phyloP scores from a whole-genome alignment of 2,888 invertebrate genomes.

The Watsonalla cultraria region DNA sequence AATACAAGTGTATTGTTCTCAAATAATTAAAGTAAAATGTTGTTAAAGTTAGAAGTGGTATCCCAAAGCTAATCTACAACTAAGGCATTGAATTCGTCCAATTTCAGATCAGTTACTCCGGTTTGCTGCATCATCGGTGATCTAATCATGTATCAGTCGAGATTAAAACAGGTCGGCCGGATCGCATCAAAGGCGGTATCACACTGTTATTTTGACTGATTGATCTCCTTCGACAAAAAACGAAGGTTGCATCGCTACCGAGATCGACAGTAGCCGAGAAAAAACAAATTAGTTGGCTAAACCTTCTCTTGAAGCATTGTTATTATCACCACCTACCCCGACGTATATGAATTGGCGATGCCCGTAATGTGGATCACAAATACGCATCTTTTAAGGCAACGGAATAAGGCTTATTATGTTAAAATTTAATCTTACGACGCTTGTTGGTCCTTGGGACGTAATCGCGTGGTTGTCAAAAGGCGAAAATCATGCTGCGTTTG shows the following conservation, averaged over 20 bases:
- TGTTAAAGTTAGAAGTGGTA: slow-evolving; percentile 2
- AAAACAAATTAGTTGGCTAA: slow-evolving; percentile 79
- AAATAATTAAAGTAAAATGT: slow-evolving; percentile 8
- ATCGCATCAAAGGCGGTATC: slow-evolving; percentile 78
- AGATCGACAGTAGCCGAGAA: slow-evolving; percentile 77
- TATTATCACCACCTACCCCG: slow-evolving; percentile 74
- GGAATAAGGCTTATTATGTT: slow-evolving; percentile 48
- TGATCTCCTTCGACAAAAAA: slow-evolving; percentile 74
- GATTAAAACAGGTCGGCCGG: slow-evolving; percentile 76
- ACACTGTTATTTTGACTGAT: slow-evolving; percentile 79
- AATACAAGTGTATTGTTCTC: slow-evolving; percentile 14
- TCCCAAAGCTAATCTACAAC: slow-evolving; percentile 48
- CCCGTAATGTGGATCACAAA: slow-evolving; percentile 38
- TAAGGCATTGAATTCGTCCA: slow-evolving; percentile 54
- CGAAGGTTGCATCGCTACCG: slow-evolving; percentile 69
- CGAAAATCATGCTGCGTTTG: slow-evolving; percentile 73
- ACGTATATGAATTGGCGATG: slow-evolving; percentile 46
- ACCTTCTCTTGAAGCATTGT: slow-evolving; percentile 77
- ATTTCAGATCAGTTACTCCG: slow-evolving; percentile 68
- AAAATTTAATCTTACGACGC: slow-evolving; percentile 16
- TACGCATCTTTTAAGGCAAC: slow-evolving; percentile 27
- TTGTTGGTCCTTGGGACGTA: slow-evolving; percentile 26
- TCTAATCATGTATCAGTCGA: slow-evolving; percentile 76
- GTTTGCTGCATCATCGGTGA: slow-evolving; percentile 75
- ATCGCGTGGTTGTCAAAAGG: slow-evolving; percentile 60